These are phyloP conservation scores for Motacilla alba DNA, from an alignment of 2,113 vertebrate species.

Conservation along the genomic window DNA sequence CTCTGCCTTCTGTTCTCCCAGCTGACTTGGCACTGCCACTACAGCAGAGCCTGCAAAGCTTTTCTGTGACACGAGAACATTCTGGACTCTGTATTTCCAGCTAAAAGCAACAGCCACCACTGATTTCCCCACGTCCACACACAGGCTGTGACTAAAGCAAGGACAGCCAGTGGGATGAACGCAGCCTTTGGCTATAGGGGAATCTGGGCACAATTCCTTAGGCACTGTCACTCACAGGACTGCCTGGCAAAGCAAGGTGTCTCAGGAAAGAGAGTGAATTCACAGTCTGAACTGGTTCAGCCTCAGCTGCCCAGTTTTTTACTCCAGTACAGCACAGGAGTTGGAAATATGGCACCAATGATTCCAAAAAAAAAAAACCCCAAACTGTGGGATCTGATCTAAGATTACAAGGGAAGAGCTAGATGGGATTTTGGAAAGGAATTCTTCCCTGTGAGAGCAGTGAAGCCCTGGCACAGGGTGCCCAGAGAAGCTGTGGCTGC, in stretches of 20 bases:
- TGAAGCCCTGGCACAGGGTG: not conserved
- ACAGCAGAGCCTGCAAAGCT: not conserved
- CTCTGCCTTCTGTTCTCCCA: not conserved
- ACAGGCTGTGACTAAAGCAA: not conserved
- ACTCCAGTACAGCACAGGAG: not conserved
- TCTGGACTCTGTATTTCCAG: not conserved
- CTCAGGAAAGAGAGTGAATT: not conserved
- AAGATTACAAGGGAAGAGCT: not conserved
- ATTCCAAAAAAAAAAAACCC: rapidly evolving
- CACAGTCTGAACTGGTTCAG: not conserved
- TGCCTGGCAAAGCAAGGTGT: not conserved
- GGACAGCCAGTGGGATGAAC: not conserved
- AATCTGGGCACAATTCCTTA: not conserved
- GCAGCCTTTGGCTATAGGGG: not conserved
- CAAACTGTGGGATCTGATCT: not conserved
- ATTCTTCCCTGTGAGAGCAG: too few relatives aligned
- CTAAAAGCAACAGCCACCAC: not conserved
- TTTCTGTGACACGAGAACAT: not conserved
- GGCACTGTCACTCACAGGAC: not conserved
- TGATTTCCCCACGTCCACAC: rapidly evolving
- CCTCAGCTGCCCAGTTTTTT: not conserved
- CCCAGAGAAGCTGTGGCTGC: not conserved
- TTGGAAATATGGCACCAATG: rapidly evolving
- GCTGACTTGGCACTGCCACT: not conserved
- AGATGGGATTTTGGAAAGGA: not conserved